Evolutionary conservation across 2,888 invertebrate genomes (phyloP).

Genomic region (Tenodera sinensis): DNA sequence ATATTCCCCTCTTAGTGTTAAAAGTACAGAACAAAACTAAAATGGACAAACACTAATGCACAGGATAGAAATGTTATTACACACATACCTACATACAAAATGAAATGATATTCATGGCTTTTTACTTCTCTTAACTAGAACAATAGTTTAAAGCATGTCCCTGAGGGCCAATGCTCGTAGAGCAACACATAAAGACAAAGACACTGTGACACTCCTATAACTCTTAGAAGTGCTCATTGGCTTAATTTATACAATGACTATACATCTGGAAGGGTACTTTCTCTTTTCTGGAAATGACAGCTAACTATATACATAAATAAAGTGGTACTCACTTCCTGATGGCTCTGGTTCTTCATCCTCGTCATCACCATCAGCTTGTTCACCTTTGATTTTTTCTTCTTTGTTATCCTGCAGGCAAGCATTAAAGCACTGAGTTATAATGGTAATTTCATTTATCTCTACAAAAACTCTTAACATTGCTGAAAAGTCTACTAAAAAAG

Average conservation of each 20-base stretch:
- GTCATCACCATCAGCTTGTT: background rate
- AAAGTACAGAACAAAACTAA: background rate
- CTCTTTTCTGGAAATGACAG: too few relatives aligned
- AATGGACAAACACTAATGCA: background rate
- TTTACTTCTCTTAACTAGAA: background rate
- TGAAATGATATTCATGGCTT: background rate
- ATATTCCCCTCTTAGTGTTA: too few relatives aligned
- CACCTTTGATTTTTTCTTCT: background rate
- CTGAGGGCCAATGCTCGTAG: too few relatives aligned
- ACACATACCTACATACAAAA: background rate
- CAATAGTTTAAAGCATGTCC: background rate
- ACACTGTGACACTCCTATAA: too few relatives aligned
- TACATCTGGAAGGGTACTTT: too few relatives aligned
- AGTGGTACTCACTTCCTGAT: slow-evolving; percentile 34
- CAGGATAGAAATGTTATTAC: background rate
- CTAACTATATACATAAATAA: background rate
- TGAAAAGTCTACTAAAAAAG: too few relatives aligned
- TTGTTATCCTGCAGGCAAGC: background rate
- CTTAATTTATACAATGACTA: too few relatives aligned
- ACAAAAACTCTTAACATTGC: too few relatives aligned
- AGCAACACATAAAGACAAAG: too few relatives aligned
- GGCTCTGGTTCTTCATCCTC: slow-evolving; percentile 33
- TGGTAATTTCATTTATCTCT: too few relatives aligned
- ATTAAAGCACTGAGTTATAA: background rate
- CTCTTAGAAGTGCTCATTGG: too few relatives aligned